Conservation (phyloP, 2,888 invertebrate species). For the Acleris cristana region DNA sequence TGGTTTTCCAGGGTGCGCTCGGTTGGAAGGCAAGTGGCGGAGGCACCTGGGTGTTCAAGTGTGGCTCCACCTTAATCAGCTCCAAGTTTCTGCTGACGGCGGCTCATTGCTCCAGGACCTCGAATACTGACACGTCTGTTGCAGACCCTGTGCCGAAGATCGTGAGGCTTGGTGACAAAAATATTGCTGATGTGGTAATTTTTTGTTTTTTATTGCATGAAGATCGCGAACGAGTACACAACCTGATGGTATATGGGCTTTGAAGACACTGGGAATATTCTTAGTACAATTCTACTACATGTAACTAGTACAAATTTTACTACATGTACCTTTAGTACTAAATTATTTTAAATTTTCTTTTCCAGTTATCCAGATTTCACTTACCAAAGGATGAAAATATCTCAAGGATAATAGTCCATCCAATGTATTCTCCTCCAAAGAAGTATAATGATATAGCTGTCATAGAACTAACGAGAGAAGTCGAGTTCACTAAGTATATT, state of each 20-base stretch:
- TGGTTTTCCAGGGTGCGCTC: constrained; percentile 48
- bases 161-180: constrained; percentile 54
- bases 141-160: constrained; percentile 48
- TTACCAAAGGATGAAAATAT: constrained; percentile 51
- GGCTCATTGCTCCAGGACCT: constrained; percentile 81
- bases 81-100: constrained; percentile 85
- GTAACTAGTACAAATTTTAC: too few relatives aligned
- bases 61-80: constrained; percentile 86
- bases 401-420: constrained; percentile 54
- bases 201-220: not conserved
- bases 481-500: constrained; percentile 48
- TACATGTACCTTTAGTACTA: too few relatives aligned
- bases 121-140: constrained; percentile 43
- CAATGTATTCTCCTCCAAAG: constrained; percentile 55
- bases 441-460: constrained; percentile 67
- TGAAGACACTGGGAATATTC: too few relatives aligned
- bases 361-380: not conserved
- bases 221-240: not conserved
- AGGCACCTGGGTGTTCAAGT: constrained; percentile 61
- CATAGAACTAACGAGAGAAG: constrained; percentile 51
- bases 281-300: too few relatives aligned
- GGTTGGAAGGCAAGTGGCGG: constrained; percentile 50
- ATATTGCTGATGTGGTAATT: constrained; percentile 46
- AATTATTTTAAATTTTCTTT: too few relatives aligned
- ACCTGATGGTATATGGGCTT: too few relatives aligned